A percentile compares a stretch with the other conserved stretches of the same genome.
phyloP scores from a whole-genome alignment of 2,888 invertebrate species.

The Serripes groenlandicus region DNA sequence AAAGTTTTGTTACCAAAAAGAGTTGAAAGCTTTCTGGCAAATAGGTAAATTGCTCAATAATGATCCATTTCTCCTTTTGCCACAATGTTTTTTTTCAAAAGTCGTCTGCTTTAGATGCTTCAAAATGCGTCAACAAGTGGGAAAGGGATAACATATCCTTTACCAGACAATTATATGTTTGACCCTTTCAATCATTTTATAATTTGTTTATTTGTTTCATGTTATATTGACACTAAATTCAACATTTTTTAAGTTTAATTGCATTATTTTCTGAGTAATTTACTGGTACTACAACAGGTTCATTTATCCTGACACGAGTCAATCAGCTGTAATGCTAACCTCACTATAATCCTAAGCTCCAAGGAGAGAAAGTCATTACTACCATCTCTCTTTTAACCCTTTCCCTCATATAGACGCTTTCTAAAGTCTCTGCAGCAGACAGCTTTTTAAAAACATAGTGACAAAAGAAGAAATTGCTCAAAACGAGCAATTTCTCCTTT shows the following conservation, averaged over 20 bases:
- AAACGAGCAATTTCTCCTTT: too few relatives aligned
- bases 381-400: too few relatives aligned
- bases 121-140: neutral
- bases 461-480: neutral
- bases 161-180: neutral
- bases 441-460: neutral
- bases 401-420: neutral
- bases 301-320: neutral
- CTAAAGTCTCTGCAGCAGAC: neutral
- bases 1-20: neutral
- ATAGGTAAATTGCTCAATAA: neutral
- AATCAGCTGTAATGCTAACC: too few relatives aligned
- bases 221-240: neutral
- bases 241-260: neutral
- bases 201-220: neutral
- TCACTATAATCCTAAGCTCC: too few relatives aligned
- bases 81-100: neutral
- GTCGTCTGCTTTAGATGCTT: neutral
- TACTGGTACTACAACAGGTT: too few relatives aligned
- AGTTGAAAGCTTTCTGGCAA: neutral
- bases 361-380: too few relatives aligned
- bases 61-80: too few relatives aligned
- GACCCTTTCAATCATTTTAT: neutral
- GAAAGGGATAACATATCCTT: neutral
- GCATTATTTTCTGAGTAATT: too few relatives aligned